These are phyloP conservation scores for Pteria penguin DNA, from an alignment of 2,888 invertebrate genomes.

Conservation along the genomic window DNA sequence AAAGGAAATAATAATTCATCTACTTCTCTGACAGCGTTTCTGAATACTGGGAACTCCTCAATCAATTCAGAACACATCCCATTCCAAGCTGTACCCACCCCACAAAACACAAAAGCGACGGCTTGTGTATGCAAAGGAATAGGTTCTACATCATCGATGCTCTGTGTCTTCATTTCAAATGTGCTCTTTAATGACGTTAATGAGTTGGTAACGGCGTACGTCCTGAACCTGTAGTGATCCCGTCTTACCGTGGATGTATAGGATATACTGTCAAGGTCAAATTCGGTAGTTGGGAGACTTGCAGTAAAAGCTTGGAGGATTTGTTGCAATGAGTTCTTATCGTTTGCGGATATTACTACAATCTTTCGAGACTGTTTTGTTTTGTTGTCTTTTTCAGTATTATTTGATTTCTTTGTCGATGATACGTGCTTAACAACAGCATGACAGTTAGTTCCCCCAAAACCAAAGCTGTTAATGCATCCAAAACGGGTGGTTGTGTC, in stretches of 20 bases:
- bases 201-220: conserved; percentile 21
- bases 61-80: conserved; percentile 68
- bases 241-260: conserved; percentile 39
- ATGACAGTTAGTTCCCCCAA: conserved; percentile 65
- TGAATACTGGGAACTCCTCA: conserved; percentile 46
- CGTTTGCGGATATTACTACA: conserved; percentile 16
- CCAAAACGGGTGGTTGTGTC: conserved; percentile 29
- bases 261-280: conserved; percentile 12
- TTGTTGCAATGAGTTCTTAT: conserved; percentile 5
- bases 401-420: too few relatives aligned
- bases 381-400: not conserved
- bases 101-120: conserved; percentile 67
- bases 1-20: conserved; percentile 47
- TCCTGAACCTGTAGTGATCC: conserved; percentile 39
- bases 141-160: not conserved
- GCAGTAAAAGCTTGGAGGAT: conserved; percentile 1
- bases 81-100: conserved; percentile 69
- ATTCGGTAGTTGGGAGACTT: not conserved
- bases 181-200: conserved; percentile 11
- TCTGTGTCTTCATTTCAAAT: not conserved
- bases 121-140: conserved; percentile 15
- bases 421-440: conserved; percentile 47
- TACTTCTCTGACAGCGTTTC: conserved; percentile 49
- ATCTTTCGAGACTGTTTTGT: not conserved
- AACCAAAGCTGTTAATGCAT: conserved; percentile 61